Conservation (phyloP, 2,888 invertebrate species). For the Elysia crispata region DNA sequence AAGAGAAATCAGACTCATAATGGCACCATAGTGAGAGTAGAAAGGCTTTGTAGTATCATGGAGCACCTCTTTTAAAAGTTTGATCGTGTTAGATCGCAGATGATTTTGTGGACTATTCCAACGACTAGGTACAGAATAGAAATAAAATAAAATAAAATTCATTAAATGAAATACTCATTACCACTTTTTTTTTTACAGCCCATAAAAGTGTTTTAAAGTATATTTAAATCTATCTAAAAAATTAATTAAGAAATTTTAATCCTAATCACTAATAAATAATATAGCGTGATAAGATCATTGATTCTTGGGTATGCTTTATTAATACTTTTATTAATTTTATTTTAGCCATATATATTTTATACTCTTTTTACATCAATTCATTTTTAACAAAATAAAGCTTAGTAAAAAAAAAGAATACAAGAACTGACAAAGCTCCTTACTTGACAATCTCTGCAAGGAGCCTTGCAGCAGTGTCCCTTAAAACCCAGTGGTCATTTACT, state of each 20-base stretch:
- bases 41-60: slow-evolving; percentile 73
- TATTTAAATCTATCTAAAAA: too few species aligned
- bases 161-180: not conserved
- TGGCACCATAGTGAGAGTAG: slow-evolving; percentile 77
- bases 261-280: too few species aligned
- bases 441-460: slow-evolving; percentile 73
- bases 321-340: not conserved
- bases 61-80: slow-evolving; percentile 70
- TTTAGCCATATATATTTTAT: too few species aligned
- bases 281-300: not conserved
- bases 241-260: too few species aligned
- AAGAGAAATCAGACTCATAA: slow-evolving; percentile 73
- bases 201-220: too few species aligned
- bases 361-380: too few species aligned
- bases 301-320: not conserved
- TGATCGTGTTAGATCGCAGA: slow-evolving; percentile 66
- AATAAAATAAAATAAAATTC: too few species aligned
- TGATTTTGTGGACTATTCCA: slow-evolving; percentile 74
- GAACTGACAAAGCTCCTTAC: slow-evolving; percentile 56
- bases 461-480: slow-evolving; percentile 76
- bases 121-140: slow-evolving; percentile 59
- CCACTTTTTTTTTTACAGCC: too few species aligned
- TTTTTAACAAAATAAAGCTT: not conserved
- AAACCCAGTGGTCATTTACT: slow-evolving; percentile 74
- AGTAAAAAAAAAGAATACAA: not conserved